phyloP scores from a whole-genome alignment of 2,888 invertebrate species.

The Ypsolopha sequella region DNA sequence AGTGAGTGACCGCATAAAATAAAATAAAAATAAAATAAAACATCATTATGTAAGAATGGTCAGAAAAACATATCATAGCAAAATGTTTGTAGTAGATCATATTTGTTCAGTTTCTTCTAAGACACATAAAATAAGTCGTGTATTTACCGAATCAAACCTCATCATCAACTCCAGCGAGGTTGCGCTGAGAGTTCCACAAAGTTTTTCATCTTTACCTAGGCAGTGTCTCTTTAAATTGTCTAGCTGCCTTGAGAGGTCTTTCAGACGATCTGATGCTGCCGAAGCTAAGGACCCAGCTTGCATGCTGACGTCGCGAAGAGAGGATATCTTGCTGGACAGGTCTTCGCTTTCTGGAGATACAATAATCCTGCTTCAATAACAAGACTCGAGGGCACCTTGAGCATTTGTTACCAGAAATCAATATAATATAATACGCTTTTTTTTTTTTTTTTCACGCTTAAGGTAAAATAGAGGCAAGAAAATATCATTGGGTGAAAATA shows the following conservation, averaged over 20 bases:
- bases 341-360: conserved; percentile 66
- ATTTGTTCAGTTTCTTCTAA: too few relatives aligned
- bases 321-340: conserved; percentile 67
- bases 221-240: conserved; percentile 75
- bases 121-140: too few relatives aligned
- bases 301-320: conserved; percentile 67
- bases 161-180: conserved; percentile 76
- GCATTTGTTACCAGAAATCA: too few relatives aligned
- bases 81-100: too few relatives aligned
- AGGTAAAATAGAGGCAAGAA: too few relatives aligned
- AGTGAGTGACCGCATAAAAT: too few relatives aligned
- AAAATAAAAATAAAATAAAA: too few relatives aligned
- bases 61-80: not conserved
- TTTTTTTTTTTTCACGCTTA: too few relatives aligned
- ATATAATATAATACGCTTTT: too few relatives aligned
- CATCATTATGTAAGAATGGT: not conserved
- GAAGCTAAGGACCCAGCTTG: conserved; percentile 65
- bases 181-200: conserved; percentile 83
- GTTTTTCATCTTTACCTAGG: conserved; percentile 75
- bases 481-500: too few relatives aligned
- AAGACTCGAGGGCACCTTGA: not conserved
- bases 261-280: conserved; percentile 69
- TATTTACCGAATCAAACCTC: conserved; percentile 70
- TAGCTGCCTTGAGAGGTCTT: conserved; percentile 71
- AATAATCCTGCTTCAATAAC: not conserved